Conservation (phyloP, 2,888 invertebrate genomes). For the Carterocephalus palaemon region DNA sequence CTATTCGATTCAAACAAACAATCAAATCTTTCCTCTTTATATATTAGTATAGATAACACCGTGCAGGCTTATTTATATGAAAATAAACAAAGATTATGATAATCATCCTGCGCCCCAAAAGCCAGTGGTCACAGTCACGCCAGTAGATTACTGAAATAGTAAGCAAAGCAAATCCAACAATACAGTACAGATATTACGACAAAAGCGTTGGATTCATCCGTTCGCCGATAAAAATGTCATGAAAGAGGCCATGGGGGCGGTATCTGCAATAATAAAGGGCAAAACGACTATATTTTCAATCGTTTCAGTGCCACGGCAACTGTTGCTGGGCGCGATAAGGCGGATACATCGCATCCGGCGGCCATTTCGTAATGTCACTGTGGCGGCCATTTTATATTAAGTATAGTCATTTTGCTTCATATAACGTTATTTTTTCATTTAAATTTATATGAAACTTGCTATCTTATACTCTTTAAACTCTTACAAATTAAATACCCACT, state of each 20-base stretch:
- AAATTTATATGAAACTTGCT: too few relatives aligned
- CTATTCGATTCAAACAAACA: too few relatives aligned
- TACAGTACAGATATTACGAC: conserved; percentile 8
- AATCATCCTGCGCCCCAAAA: too few relatives aligned
- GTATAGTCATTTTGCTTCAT: too few relatives aligned
- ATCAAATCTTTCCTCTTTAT: too few relatives aligned
- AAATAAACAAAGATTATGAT: too few relatives aligned
- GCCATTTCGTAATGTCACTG: conserved; percentile 12
- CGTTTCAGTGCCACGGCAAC: conserved; percentile 12
- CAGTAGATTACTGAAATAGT: neutral
- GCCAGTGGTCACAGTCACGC: too few relatives aligned
- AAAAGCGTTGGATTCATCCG: conserved; percentile 10
- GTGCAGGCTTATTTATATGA: too few relatives aligned
- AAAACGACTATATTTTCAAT: conserved; percentile 20
- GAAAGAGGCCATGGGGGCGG: conserved; percentile 16
- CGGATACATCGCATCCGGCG: conserved; percentile 17
- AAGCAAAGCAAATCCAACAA: conserved; percentile 6
- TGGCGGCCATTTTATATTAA: conserved; percentile 10
- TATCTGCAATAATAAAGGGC: conserved; percentile 21
- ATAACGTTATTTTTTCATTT: too few relatives aligned
- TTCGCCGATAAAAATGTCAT: conserved; percentile 16
- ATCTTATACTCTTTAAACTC: too few relatives aligned
- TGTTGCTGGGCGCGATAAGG: conserved; percentile 8
- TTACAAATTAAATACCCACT: too few relatives aligned
- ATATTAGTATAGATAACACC: too few relatives aligned